phyloP scores from a whole-genome alignment of 2,113 vertebrate genomes.

The Gymnogyps californianus region DNA sequence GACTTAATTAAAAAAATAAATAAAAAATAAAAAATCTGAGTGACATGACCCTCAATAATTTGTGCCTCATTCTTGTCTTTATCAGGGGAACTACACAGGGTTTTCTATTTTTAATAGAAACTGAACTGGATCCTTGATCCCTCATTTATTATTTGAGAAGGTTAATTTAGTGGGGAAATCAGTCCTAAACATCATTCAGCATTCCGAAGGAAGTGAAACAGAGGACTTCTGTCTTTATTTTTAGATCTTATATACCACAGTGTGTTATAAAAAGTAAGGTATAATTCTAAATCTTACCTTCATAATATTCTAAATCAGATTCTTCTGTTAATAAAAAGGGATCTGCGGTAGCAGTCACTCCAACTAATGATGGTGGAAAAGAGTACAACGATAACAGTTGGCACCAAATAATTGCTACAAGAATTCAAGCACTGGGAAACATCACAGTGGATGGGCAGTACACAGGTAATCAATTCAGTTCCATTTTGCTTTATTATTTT shows the following conservation, averaged over 20 bases:
- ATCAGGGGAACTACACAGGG: not conserved
- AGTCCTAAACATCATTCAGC: not conserved
- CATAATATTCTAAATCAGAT: not conserved
- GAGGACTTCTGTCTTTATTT: not conserved
- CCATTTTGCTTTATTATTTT: not conserved
- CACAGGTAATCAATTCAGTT: slow-evolving; percentile 74
- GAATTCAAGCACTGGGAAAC: slow-evolving; percentile 81
- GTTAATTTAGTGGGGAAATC: not conserved
- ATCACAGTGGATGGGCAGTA: slow-evolving; percentile 86
- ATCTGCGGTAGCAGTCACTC: slow-evolving; percentile 82
- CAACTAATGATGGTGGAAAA: slow-evolving; percentile 78
- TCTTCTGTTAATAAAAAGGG: slow-evolving; percentile 75
- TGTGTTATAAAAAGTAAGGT: not conserved
- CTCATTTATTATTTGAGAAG: slow-evolving; percentile 8
- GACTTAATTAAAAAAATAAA: not conserved
- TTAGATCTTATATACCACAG: not conserved
- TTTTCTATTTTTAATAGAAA: slow-evolving; percentile 7
- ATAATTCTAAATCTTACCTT: not conserved
- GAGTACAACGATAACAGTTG: slow-evolving; percentile 85
- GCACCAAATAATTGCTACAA: slow-evolving; percentile 83
- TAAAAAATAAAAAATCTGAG: not conserved
- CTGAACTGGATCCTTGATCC: not conserved
- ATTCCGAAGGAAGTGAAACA: not conserved
- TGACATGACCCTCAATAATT: not conserved
- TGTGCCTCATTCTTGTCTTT: not conserved